phyloP scores from a whole-genome alignment of 1,140 invertebrate species.

The Trichomalopsis sarcophagae region DNA sequence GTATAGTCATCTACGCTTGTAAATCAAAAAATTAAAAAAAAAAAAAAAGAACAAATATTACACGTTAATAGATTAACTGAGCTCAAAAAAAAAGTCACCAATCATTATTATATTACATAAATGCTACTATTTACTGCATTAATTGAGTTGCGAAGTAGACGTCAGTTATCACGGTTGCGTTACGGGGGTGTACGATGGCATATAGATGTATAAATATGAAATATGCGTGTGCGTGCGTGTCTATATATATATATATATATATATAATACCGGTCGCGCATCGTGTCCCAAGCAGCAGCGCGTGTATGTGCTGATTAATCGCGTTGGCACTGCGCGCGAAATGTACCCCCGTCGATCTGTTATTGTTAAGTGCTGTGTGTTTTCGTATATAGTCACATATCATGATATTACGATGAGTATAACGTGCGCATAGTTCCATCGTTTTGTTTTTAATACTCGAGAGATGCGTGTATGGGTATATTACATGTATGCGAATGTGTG shows the following conservation, averaged over 20 bases:
- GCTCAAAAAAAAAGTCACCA: background rate
- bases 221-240: background rate
- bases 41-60: background rate
- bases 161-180: background rate
- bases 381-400: background rate
- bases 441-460: no score
- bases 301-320: conserved; percentile 30
- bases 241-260: background rate
- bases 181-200: background rate
- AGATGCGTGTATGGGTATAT: no score
- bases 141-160: background rate
- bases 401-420: no score
- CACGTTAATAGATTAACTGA: background rate
- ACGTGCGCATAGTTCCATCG: no score
- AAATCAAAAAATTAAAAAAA: background rate
- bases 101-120: background rate
- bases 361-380: background rate
- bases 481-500: background rate
- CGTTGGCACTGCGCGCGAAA: conserved; percentile 7
- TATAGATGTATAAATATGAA: no score
- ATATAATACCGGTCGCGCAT: background rate
- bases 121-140: background rate
- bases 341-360: background rate
- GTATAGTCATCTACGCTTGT: background rate
- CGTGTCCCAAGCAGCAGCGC: conserved; percentile 26